Base-by-base conservation (phyloP, 2,113 vertebrate species). In the Anolis carolinensis region DNA sequence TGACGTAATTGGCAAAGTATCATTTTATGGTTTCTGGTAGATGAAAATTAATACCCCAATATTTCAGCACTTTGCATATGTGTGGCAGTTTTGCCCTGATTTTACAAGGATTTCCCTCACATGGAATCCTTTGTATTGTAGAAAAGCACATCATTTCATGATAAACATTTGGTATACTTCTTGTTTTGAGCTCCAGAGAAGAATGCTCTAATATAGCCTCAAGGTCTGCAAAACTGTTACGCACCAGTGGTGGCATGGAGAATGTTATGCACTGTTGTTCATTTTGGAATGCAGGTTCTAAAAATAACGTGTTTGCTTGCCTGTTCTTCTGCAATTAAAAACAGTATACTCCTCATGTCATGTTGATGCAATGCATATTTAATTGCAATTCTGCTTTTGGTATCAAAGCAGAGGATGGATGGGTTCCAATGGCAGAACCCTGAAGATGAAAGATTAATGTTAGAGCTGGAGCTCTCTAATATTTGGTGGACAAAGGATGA, bases 251-350 rank as follows among this genome's bases (percentile, higher is more conserved):
- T 34, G 10, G 2, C n/a, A 63, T 79, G 44, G 0, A 0, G 50
- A 82, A 84, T 13, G 39, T 50, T 72, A 85, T 36, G 62, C 4
- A 0, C 5, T 8, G 59, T 71, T 81, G 2, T 21, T 79, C 32
- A 71, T 44, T 80, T 72, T 11, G 79, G 82, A 87, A 85, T 30
- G n/a, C 5, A n/a, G 27, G 20, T 79, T 85, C 85, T 84, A 32
- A 73, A 59, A 52, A 55, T 87, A 23, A 74, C 2, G n/a, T 72
- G 25, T 25, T 78, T 82, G 44, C 11, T 36, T 67, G 18, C 13
- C 48, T 34, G 59, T 32, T 39, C 77, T 70, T 85, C 32, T 78
- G 5, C 62, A 76, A 32, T 52, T 30, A 89, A 18, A 72, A 82
- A 81, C 20, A 21, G 48, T 55, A 44, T 76, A 25, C 8, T 83